These are phyloP conservation scores for Brassicogethes aeneus DNA, from an alignment of 2,888 invertebrate genomes.

Conservation along the genomic window DNA sequence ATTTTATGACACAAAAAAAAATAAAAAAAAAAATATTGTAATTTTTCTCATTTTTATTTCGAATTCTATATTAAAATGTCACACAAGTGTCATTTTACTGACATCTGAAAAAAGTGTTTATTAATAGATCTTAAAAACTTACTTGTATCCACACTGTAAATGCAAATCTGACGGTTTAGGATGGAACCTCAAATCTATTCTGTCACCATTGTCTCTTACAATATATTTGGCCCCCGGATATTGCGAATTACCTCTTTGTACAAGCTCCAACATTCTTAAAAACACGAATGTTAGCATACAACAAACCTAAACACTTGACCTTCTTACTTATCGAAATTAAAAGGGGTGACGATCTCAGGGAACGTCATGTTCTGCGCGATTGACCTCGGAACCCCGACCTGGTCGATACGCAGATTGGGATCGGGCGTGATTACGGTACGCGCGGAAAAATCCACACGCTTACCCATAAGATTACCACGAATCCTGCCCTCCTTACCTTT, in stretches of 20 bases:
- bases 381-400: constrained; percentile 95
- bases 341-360: constrained; percentile 98
- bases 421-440: constrained; percentile 98
- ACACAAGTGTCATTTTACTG: too few relatives aligned
- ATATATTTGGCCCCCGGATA: constrained; percentile 99
- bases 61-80: too few relatives aligned
- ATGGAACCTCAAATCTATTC: constrained; percentile 96
- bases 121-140: too few relatives aligned
- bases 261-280: constrained; percentile 73
- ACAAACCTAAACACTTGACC: constrained; percentile 15
- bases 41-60: too few relatives aligned
- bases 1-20: too few relatives aligned
- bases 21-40: too few relatives aligned
- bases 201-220: constrained; percentile 95
- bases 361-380: constrained; percentile 99
- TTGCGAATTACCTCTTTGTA: constrained; percentile 92
- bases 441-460: constrained; percentile 98
- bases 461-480: constrained; percentile 99
- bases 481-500: constrained; percentile 99
- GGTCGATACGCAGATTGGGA: constrained; percentile 89
- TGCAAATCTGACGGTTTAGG: constrained; percentile 96
- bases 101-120: too few relatives aligned
- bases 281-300: constrained; percentile 10
- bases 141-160: constrained; percentile 87
- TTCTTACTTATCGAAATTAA: constrained; percentile 86